These are phyloP conservation scores for Lycaon pictus DNA, from an alignment of 2,113 vertebrate genomes.

Conservation along the genomic window DNA sequence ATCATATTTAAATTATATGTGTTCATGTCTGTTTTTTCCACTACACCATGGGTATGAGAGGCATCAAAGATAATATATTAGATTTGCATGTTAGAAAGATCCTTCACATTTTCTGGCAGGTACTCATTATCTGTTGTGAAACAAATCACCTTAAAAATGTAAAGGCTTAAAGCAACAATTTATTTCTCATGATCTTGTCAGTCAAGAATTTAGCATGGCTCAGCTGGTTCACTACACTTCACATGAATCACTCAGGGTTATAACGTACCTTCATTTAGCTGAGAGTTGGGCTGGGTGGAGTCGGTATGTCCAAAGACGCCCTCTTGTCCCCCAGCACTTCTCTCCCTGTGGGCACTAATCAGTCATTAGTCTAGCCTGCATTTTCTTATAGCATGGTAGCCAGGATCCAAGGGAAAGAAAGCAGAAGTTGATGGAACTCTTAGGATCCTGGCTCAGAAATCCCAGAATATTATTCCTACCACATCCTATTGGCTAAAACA, in stretches of 20 bases:
- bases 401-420: neutral
- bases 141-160: conserved; percentile 49
- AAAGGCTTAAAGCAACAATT: conserved; percentile 13
- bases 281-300: neutral
- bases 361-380: neutral
- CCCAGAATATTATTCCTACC: neutral
- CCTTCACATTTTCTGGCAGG: conserved; percentile 25
- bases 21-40: neutral
- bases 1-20: neutral
- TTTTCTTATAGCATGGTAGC: neutral
- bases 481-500: neutral
- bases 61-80: neutral
- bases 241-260: neutral
- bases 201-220: conserved; percentile 32
- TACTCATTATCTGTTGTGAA: conserved; percentile 24
- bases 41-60: neutral
- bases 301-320: neutral
- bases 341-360: neutral
- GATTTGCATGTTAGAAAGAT: neutral
- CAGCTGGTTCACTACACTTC: neutral
- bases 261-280: conserved; percentile 7
- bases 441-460: conserved; percentile 6
- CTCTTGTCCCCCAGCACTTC: neutral
- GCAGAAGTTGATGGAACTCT: neutral
- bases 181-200: neutral